Percentiles rank a stretch among this genome's conserved stretches.
Evolutionary conservation across 1,140 invertebrate species (phyloP).

Genomic region (Sminthurinus signatus): DNA sequence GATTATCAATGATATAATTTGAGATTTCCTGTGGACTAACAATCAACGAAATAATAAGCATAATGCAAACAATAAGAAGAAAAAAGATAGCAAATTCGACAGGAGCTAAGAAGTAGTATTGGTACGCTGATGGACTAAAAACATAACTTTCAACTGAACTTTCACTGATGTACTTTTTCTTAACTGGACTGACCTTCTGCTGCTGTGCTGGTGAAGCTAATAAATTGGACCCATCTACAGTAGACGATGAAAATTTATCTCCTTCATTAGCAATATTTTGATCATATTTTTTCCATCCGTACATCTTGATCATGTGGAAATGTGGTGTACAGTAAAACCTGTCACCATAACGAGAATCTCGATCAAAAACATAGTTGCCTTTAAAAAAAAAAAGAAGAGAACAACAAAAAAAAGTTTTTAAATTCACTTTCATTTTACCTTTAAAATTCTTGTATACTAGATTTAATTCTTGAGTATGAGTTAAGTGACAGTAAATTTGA

Average conservation of each 20-base stretch:
- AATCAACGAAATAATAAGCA: slow-evolving; percentile 26
- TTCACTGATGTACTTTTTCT: not conserved
- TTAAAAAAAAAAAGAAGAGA: not conserved
- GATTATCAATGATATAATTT: slow-evolving; percentile 26
- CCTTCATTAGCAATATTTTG: not conserved
- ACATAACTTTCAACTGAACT: not conserved
- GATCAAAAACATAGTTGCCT: slow-evolving; percentile 67
- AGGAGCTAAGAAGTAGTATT: slow-evolving; percentile 20
- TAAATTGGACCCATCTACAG: not conserved
- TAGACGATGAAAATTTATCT: not conserved
- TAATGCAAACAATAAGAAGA: slow-evolving; percentile 22
- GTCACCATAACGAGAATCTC: slow-evolving; percentile 62
- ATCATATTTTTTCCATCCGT: slow-evolving; percentile 41
- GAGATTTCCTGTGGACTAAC: slow-evolving; percentile 29
- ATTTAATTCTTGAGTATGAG: no score
- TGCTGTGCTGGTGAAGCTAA: slow-evolving; percentile 21
- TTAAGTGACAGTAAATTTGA: no score
- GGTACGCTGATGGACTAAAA: slow-evolving; percentile 1
- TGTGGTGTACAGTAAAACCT: slow-evolving; percentile 77
- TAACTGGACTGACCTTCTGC: slow-evolving; percentile 33
- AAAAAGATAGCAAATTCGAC: slow-evolving; percentile 22
- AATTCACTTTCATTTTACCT: no score
- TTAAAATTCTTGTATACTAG: no score
- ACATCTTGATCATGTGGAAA: slow-evolving; percentile 45
- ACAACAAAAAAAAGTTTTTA: not conserved